Percentiles rank a stretch among this genome's conserved stretches.
phyloP scores from a whole-genome alignment of 1,140 invertebrate species.

The Subanguina moxae region DNA sequence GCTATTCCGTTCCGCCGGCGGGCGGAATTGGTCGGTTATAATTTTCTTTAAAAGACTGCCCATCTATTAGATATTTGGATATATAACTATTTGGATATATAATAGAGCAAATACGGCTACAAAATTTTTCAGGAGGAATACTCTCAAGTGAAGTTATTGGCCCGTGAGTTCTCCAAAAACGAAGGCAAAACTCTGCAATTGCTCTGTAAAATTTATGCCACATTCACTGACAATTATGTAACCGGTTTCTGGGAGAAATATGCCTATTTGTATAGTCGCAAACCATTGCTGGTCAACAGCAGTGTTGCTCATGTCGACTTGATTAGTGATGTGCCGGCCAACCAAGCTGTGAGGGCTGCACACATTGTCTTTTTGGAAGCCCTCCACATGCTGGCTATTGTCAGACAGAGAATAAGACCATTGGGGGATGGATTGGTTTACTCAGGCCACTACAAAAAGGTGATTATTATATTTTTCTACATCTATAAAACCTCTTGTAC shows the following conservation, averaged over 20 bases:
- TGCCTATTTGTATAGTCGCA: conserved; percentile 44
- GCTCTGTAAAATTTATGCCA: conserved; percentile 34
- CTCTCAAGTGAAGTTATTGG: conserved; percentile 24
- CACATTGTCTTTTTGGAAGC: conserved; percentile 45
- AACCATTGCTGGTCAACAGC: conserved; percentile 50
- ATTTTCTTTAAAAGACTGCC: too few species aligned
- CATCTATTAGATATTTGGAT: too few species aligned
- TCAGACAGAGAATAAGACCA: conserved; percentile 39
- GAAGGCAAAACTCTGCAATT: conserved; percentile 46
- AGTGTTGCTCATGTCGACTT: conserved; percentile 51
- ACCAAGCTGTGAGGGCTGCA: conserved; percentile 45
- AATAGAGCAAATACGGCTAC: too few species aligned
- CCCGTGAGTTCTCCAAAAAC: conserved; percentile 34
- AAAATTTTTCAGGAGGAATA: neutral
- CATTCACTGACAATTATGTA: conserved; percentile 47
- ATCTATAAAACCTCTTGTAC: too few species aligned
- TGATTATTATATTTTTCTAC: too few species aligned
- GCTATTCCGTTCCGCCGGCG: neutral
- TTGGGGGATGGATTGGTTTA: conserved; percentile 48
- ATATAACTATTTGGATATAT: too few species aligned
- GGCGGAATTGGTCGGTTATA: too few species aligned
- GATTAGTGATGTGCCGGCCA: conserved; percentile 33
- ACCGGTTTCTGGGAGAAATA: conserved; percentile 55
- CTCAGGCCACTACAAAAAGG: conserved; percentile 45
- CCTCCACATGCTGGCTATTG: conserved; percentile 47